Conservation (phyloP, 2,888 invertebrate genomes). For the Torymus tubicola region DNA sequence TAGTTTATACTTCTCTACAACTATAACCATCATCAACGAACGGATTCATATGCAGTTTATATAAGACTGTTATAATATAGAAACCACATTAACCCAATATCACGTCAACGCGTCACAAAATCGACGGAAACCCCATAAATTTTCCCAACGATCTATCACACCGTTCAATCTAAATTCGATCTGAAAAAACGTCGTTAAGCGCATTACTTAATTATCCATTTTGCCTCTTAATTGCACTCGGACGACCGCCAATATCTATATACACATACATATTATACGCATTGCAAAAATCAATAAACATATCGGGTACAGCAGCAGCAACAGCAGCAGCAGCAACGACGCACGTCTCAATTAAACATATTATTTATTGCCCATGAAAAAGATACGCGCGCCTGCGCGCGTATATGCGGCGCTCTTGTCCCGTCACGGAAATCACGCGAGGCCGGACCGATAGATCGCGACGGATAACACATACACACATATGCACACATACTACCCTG, state of each 20-base stretch:
- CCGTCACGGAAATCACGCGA: background rate
- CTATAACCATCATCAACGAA: too few relatives aligned
- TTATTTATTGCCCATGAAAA: slow-evolving; percentile 13
- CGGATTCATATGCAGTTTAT: too few relatives aligned
- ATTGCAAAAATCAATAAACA: slow-evolving; percentile 2
- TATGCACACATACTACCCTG: background rate
- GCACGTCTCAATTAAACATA: slow-evolving; percentile 21
- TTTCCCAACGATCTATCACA: background rate
- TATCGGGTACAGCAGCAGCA: background rate
- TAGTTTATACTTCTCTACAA: too few relatives aligned
- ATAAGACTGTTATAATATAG: too few relatives aligned
- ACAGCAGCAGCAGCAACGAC: too few relatives aligned
- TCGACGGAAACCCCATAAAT: too few relatives aligned
- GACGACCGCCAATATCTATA: background rate
- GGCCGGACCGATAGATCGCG: background rate
- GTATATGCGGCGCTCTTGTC: background rate
- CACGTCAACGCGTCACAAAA: too few relatives aligned
- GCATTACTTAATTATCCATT: too few relatives aligned
- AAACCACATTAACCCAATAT: too few relatives aligned
- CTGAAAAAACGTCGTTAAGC: background rate
- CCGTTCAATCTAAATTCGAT: background rate
- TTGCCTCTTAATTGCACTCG: too few relatives aligned
- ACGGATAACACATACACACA: slow-evolving; percentile 11
- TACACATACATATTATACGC: too few relatives aligned
- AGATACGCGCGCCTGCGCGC: slow-evolving; percentile 3